A percentile compares a stretch with the other conserved stretches of the same genome.
These are phyloP conservation scores for Siphamia tubifer DNA, from an alignment of 2,113 vertebrate genomes.

Conservation along the genomic window DNA sequence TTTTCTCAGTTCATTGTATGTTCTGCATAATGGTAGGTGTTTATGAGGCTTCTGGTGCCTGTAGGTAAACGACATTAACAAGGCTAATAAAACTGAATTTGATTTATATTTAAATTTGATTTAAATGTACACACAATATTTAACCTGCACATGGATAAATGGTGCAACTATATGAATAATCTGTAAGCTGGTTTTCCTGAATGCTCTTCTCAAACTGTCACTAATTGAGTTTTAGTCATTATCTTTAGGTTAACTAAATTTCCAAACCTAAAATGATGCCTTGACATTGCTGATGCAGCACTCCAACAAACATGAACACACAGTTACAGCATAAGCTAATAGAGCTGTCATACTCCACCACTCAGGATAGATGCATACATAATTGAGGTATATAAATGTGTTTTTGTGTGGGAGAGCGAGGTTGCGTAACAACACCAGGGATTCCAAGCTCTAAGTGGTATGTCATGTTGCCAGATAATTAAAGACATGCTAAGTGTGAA, in stretches of 20 bases:
- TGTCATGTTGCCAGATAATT: conserved; percentile 57
- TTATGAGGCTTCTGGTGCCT: too few relatives aligned
- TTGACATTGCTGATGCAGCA: neutral
- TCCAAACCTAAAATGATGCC: neutral
- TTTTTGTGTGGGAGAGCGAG: conserved; percentile 50
- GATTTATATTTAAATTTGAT: too few relatives aligned
- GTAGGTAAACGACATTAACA: too few relatives aligned
- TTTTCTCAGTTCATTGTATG: too few relatives aligned
- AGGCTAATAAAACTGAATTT: too few relatives aligned
- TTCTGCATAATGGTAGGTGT: too few relatives aligned
- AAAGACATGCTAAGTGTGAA: conserved; percentile 34
- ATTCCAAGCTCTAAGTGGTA: conserved; percentile 59
- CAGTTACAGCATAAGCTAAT: conserved; percentile 34
- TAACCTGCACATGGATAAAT: neutral
- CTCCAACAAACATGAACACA: neutral
- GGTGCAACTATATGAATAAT: neutral
- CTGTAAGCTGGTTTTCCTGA: neutral
- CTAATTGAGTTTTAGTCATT: neutral
- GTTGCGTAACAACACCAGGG: conserved; percentile 51
- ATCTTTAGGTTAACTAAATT: neutral
- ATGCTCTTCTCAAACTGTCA: neutral
- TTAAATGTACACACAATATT: too few relatives aligned
- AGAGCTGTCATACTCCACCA: conserved; percentile 45
- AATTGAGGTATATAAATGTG: conserved; percentile 66
- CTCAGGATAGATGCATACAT: conserved; percentile 59